Conservation (phyloP, 1,140 invertebrate species). For the Zaprionus capensis region DNA sequence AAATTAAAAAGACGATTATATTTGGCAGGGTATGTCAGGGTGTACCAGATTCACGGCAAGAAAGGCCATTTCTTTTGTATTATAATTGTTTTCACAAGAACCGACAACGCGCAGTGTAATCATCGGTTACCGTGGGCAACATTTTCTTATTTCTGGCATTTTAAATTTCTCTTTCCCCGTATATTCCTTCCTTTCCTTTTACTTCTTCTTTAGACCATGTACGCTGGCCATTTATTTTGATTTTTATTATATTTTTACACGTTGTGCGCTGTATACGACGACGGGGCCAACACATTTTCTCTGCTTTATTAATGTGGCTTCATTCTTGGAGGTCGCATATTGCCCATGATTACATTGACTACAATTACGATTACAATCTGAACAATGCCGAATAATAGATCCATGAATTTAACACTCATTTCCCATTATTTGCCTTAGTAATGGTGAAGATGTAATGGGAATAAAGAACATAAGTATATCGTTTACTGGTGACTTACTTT, state of each 20-base stretch:
- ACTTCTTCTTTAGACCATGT: constrained; percentile 40
- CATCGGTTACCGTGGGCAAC: neutral
- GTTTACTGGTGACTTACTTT: too few relatives aligned
- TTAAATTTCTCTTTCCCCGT: constrained; percentile 14
- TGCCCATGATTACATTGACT: neutral
- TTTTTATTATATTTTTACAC: constrained; percentile 51
- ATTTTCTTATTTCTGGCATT: neutral
- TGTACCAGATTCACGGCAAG: neutral
- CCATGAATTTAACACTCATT: neutral
- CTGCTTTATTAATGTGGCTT: constrained; percentile 67
- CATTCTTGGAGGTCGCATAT: constrained; percentile 49
- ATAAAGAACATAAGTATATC: too few relatives aligned
- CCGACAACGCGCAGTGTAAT: neutral
- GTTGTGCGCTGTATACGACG: constrained; percentile 24
- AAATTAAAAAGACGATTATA: too few relatives aligned
- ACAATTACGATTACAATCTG: constrained; percentile 45
- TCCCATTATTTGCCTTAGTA: neutral
- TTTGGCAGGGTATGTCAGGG: neutral
- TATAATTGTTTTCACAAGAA: neutral
- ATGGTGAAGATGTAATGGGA: too few relatives aligned
- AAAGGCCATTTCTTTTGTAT: neutral
- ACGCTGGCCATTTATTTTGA: constrained; percentile 59
- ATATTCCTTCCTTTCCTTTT: neutral
- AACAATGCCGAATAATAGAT: constrained; percentile 36
- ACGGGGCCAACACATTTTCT: constrained; percentile 41